Evolutionary conservation across 2,888 invertebrate species (phyloP).

Genomic region (Amiota communis): DNA sequence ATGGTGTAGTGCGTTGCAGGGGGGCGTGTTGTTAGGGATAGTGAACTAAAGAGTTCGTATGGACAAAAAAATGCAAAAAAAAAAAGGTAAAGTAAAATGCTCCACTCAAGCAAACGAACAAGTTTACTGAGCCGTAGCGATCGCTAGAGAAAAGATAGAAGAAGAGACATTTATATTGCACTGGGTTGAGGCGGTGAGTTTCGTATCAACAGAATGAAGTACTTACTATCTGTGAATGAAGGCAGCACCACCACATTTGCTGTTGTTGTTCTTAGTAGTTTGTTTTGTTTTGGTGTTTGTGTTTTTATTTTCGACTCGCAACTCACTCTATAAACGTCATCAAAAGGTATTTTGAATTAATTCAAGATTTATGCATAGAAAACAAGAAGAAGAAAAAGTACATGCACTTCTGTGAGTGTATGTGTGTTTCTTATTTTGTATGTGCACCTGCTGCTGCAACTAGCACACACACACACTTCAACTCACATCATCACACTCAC

Average conservation of each 20-base stretch:
- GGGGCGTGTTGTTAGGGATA: conserved; percentile 19
- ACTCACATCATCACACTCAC: conserved; percentile 12
- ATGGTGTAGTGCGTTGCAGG: not conserved
- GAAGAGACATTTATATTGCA: not conserved
- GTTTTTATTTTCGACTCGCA: not conserved
- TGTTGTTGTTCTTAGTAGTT: conserved; percentile 38
- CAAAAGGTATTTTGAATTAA: conserved; percentile 68
- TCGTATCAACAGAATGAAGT: conserved; percentile 41
- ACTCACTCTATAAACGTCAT: conserved; percentile 57
- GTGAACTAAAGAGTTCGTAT: not conserved
- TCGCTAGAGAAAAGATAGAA: conserved; percentile 41
- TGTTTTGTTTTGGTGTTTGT: not conserved
- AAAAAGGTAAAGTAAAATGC: not conserved
- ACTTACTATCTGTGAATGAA: conserved; percentile 58
- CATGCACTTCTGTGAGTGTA: conserved; percentile 49
- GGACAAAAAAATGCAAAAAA: not conserved
- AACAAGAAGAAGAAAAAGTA: not conserved
- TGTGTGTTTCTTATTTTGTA: not conserved
- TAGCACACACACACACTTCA: conserved; percentile 34
- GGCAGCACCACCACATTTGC: conserved; percentile 30
- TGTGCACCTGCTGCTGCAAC: conserved; percentile 57
- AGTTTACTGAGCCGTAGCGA: conserved; percentile 64
- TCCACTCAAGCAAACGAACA: conserved; percentile 44
- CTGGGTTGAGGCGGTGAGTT: not conserved
- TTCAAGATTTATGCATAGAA: conserved; percentile 68